These are phyloP conservation scores for Hirundichthys speculiger DNA, from an alignment of 2,113 vertebrate genomes.

Conservation along the genomic window DNA sequence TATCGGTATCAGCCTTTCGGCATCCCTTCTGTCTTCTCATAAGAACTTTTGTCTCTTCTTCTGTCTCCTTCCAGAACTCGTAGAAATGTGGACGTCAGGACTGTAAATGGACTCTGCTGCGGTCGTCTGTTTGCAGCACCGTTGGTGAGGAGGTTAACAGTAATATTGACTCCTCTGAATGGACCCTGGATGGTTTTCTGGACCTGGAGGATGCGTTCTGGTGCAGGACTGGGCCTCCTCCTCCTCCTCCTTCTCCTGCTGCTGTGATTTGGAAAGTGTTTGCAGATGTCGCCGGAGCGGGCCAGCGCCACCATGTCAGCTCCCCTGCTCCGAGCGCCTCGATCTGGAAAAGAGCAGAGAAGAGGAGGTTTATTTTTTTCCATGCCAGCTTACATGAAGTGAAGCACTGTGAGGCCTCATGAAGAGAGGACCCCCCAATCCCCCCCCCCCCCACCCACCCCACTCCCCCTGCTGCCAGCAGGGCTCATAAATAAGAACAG, in stretches of 20 bases:
- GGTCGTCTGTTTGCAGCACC: too few relatives aligned
- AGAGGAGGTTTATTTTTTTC: constrained; percentile 49
- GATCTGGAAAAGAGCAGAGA: constrained; percentile 47
- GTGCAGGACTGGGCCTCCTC: not conserved
- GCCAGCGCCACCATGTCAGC: constrained; percentile 35
- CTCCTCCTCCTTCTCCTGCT: not conserved
- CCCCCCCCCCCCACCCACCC: not conserved
- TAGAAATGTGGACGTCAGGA: too few relatives aligned
- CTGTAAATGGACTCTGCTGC: too few relatives aligned
- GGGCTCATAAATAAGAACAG: constrained; percentile 17
- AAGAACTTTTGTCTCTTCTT: too few relatives aligned
- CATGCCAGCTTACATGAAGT: constrained; percentile 58
- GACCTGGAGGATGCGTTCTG: too few relatives aligned
- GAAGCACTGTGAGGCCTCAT: not conserved
- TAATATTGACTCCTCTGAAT: too few relatives aligned
- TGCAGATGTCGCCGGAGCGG: constrained; percentile 61
- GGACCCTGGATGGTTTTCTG: too few relatives aligned
- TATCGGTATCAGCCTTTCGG: too few relatives aligned
- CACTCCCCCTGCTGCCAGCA: not conserved
- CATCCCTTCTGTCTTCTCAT: too few relatives aligned
- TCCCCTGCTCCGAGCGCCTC: constrained; percentile 39
- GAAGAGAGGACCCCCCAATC: not conserved
- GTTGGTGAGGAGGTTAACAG: too few relatives aligned
- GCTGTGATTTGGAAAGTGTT: constrained; percentile 59
- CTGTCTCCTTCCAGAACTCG: too few relatives aligned